These are phyloP conservation scores for Rafetus swinhoei DNA, from an alignment of 2,113 vertebrate genomes.

Conservation along the genomic window DNA sequence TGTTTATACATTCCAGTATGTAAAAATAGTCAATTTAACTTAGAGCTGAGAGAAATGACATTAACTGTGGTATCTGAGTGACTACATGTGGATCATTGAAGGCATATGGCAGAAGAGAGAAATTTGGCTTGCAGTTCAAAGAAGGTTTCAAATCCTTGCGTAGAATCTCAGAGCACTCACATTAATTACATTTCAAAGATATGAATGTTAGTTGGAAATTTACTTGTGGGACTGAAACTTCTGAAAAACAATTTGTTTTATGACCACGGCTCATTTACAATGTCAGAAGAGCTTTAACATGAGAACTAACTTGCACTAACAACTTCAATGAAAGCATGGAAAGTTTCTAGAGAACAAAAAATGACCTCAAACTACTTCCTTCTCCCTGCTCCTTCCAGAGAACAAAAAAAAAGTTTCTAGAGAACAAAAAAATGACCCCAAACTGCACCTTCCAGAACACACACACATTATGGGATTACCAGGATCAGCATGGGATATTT, in stretches of 20 bases:
- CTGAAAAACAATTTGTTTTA: slow-evolving; percentile 68
- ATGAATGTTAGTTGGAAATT: slow-evolving; percentile 26
- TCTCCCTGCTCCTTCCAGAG: neutral
- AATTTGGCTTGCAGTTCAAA: slow-evolving; percentile 37
- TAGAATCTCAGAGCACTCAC: neutral
- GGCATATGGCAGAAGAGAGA: slow-evolving; percentile 34
- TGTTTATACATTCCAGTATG: slow-evolving; percentile 45
- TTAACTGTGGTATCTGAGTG: slow-evolving; percentile 15
- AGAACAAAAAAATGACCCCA: slow-evolving; percentile 41
- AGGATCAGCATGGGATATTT: neutral
- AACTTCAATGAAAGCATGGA: slow-evolving; percentile 47
- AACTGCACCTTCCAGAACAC: neutral
- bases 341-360: slow-evolving; percentile 48
- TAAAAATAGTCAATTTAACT: slow-evolving; percentile 44
- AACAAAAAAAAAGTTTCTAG: slow-evolving; percentile 38
- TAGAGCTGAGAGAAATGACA: slow-evolving; percentile 25
- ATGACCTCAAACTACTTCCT: neutral
- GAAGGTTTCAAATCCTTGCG: neutral
- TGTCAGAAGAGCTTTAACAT: slow-evolving; percentile 54
- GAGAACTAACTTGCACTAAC: slow-evolving; percentile 25
- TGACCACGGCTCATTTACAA: slow-evolving; percentile 46
- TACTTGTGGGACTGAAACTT: slow-evolving; percentile 52
- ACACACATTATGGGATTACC: slow-evolving; percentile 3
- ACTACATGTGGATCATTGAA: neutral
- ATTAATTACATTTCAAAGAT: neutral